phyloP scores from a whole-genome alignment of 2,113 vertebrate genomes.

The Platanista minor region DNA sequence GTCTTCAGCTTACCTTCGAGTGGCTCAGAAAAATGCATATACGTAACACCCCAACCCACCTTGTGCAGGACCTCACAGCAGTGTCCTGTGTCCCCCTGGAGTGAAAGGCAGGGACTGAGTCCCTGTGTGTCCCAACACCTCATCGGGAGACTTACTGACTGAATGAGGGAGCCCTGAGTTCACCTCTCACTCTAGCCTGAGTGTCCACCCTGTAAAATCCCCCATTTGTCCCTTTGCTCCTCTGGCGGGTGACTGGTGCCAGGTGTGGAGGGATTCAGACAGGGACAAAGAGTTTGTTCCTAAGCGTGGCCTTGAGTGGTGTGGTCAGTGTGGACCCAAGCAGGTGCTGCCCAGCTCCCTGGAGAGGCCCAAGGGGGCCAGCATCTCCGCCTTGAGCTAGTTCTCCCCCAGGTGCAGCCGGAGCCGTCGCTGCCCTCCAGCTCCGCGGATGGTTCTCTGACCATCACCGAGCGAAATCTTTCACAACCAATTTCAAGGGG shows the following conservation, averaged over 20 bases:
- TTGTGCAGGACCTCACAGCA: rapidly evolving
- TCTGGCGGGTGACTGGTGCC: rapidly evolving
- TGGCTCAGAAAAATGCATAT: background rate
- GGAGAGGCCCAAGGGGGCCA: background rate
- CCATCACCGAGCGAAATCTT: rapidly evolving
- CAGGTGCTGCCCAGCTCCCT: background rate
- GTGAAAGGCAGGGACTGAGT: background rate
- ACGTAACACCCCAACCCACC: background rate
- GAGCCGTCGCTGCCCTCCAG: background rate
- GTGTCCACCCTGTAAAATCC: background rate
- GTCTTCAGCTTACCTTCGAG: background rate
- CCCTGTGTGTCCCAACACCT: rapidly evolving
- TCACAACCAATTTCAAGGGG: background rate
- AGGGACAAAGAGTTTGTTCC: rapidly evolving
- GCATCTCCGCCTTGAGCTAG: background rate
- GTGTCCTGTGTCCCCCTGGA: rapidly evolving
- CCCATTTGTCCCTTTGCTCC: background rate
- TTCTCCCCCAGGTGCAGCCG: background rate
- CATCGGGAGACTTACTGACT: rapidly evolving
- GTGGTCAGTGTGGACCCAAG: rapidly evolving
- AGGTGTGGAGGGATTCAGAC: rapidly evolving
- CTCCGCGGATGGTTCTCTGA: background rate
- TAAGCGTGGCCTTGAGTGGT: background rate
- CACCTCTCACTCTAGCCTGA: background rate
- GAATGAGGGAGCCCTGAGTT: background rate